Evolutionary conservation across 2,888 invertebrate genomes (phyloP).

Genomic region (Sclerodermus sp.): DNA sequence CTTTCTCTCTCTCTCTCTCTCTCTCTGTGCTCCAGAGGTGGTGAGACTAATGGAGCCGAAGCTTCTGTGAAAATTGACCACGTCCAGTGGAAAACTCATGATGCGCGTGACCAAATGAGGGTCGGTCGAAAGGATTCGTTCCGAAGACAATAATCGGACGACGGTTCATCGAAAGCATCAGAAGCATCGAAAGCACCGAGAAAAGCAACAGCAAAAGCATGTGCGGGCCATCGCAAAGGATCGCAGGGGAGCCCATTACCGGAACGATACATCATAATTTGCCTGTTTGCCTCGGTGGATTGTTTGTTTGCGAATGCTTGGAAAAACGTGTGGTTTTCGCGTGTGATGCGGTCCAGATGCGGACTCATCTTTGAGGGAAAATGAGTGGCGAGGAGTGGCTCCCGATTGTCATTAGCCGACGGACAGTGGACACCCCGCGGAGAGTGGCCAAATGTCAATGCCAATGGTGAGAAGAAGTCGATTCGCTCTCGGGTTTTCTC

Average conservation of each 20-base stretch:
- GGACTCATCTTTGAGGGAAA: conserved; percentile 15
- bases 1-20: too few relatives aligned
- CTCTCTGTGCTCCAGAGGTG: neutral
- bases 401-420: conserved; percentile 44
- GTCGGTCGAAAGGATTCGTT: conserved; percentile 22
- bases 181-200: too few relatives aligned
- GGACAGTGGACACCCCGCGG: conserved; percentile 37
- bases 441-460: conserved; percentile 11
- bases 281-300: too few relatives aligned
- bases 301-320: conserved; percentile 35
- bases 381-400: conserved; percentile 45
- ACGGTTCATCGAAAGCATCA: too few relatives aligned
- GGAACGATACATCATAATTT: conserved; percentile 32
- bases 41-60: conserved; percentile 8
- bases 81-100: neutral
- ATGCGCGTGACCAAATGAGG: conserved; percentile 14
- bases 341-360: conserved; percentile 45
- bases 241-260: neutral
- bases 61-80: neutral
- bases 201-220: conserved; percentile 16
- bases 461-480: too few relatives aligned
- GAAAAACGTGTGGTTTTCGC: conserved; percentile 42
- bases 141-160: conserved; percentile 35
- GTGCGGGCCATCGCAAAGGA: conserved; percentile 35
- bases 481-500: too few relatives aligned